A percentile compares a stretch with the other conserved stretches of the same genome.
These are phyloP conservation scores for Camponotus floridanus DNA, from an alignment of 1,140 invertebrate genomes.

Conservation along the genomic window DNA sequence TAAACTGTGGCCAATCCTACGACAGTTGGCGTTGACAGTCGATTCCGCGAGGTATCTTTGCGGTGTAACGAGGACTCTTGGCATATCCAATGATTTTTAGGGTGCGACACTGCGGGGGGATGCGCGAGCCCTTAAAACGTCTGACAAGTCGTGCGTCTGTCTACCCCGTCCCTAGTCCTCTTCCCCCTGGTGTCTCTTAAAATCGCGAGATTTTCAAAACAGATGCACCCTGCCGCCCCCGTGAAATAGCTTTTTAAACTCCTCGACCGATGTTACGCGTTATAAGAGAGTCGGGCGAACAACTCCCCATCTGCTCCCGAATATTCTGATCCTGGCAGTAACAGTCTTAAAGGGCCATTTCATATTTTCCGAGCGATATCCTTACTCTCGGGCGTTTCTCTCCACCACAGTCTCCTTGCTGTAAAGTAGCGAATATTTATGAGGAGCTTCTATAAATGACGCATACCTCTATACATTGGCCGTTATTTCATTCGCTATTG, in stretches of 20 bases:
- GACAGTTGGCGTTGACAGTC: conserved; percentile 45
- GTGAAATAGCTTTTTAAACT: conserved; percentile 83
- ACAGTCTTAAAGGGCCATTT: conserved; percentile 78
- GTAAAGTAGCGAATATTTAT: conserved; percentile 75
- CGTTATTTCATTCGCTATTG: conserved; percentile 18
- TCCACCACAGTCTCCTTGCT: conserved; percentile 13
- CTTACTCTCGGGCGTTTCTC: conserved; percentile 42
- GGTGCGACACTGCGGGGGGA: conserved; percentile 34
- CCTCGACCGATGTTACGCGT: conserved; percentile 70
- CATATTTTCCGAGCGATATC: conserved; percentile 79
- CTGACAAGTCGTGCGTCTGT: conserved; percentile 72
- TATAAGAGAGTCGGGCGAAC: conserved; percentile 58
- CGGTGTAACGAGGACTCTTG: conserved; percentile 43
- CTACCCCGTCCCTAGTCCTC: conserved; percentile 11
- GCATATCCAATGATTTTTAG: conserved; percentile 65
- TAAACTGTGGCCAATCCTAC: conserved; percentile 10
- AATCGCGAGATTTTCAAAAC: conserved; percentile 80
- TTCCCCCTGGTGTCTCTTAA: conserved; percentile 68
- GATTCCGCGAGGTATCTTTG: conserved; percentile 28
- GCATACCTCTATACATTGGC: conserved; percentile 17
- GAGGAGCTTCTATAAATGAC: conserved; percentile 67
- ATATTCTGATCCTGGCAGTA: conserved; percentile 77
- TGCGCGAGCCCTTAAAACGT: conserved; percentile 69
- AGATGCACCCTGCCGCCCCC: conserved; percentile 79
- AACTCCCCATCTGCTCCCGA: conserved; percentile 69